These are phyloP conservation scores for Euspilapteryx auroguttella DNA, from an alignment of 2,888 invertebrate genomes.

Conservation along the genomic window DNA sequence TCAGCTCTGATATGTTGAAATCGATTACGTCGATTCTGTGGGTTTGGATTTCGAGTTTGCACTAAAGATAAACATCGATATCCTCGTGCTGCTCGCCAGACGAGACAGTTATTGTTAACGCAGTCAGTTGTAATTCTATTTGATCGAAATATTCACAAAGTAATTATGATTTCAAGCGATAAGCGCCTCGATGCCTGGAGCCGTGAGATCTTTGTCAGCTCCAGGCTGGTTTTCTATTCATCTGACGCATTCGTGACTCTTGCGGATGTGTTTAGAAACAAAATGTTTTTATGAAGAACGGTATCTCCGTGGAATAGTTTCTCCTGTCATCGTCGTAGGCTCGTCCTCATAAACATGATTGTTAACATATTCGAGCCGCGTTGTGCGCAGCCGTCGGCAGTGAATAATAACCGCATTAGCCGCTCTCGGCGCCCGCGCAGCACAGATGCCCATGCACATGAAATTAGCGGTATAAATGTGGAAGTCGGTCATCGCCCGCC, in stretches of 20 bases:
- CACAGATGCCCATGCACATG: conserved; percentile 47
- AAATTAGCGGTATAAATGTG: conserved; percentile 53
- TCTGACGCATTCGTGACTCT: no score
- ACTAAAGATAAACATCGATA: conserved; percentile 29
- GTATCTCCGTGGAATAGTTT: conserved; percentile 20
- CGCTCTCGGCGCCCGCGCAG: conserved; percentile 18
- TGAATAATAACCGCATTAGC: conserved; percentile 29
- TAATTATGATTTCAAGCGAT: conserved; percentile 48
- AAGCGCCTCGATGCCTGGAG: conserved; percentile 22
- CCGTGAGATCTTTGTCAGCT: conserved; percentile 14
- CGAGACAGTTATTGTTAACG: conserved; percentile 29
- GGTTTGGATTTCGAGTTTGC: conserved; percentile 12
- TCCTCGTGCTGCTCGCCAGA: neutral
- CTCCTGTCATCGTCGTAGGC: conserved; percentile 36
- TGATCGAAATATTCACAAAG: conserved; percentile 51
- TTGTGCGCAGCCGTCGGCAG: conserved; percentile 17
- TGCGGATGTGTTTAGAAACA: no score
- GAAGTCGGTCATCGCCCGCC: conserved; percentile 55
- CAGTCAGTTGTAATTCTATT: conserved; percentile 36
- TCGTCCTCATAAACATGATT: conserved; percentile 42
- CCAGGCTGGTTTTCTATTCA: no score
- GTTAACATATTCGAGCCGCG: conserved; percentile 40
- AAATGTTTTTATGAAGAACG: neutral
- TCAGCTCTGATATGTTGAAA: conserved; percentile 45
- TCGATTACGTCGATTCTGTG: conserved; percentile 40